Evolutionary conservation across 2,888 invertebrate genomes (phyloP), one percentile per base, ranked within the genome.

Genomic region (Unio delphinus): DNA sequence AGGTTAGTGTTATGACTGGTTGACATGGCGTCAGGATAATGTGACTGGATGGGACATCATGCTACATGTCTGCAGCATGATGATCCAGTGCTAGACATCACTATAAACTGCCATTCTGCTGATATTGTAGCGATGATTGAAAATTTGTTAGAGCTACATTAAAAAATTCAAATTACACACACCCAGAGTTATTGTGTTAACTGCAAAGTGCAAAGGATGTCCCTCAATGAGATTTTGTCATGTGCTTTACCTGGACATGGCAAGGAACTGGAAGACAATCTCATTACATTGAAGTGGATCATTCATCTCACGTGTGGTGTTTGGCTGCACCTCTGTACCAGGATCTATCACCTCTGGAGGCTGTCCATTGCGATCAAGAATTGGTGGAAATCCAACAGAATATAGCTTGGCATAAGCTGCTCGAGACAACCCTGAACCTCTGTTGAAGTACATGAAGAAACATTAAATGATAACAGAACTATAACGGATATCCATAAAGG

Each of bases 201-300:
- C 15, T n/a, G 20, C 3, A 45, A 45, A 59, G 59, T 15, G 3
- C 26, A 59, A 17, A 26, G 4, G 20, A 26, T 59, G 59, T 23
- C 23, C 26, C 26, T 59, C 8, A 59, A 59, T 18, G 15, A 11
- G 26, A 59, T 2, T 59, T 15, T 34, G 11, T 45, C 45, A 15
- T 45, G 11, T 15, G 4, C 77, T 84, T 80, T 71, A 91, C 91
- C 86, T 87, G 69, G 90, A 88, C 75, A 89, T 89, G 18, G 91
- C 91, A 70, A 91, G 76, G 82, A 92, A 90, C 83, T 92, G 91
- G 67, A 92, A 84, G 34, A 90, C 83, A 65, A 92, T 86, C 78
- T 91, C 91, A 75, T 91, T 91, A 70, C 88, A 86, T 68, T 89
- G 88, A 26, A 91, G 83, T 20, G 87, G 85, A 77, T 91, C 91